Conservation (phyloP, 2,888 invertebrate genomes). For the Volucella zonaria region DNA sequence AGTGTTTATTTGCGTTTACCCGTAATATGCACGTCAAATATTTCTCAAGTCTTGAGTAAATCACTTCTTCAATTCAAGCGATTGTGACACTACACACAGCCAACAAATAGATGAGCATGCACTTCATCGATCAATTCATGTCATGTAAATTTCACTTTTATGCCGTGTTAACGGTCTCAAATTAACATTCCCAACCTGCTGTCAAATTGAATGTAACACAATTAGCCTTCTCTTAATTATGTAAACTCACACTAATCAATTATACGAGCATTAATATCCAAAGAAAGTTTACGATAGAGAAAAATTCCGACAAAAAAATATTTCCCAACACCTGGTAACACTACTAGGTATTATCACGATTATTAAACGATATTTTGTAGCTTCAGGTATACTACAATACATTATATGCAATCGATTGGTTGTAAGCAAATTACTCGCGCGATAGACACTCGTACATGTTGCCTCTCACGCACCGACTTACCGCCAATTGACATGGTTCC, state of each 20-base stretch:
- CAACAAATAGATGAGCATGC: slow-evolving; percentile 3
- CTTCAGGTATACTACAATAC: too few relatives aligned
- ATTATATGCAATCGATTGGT: not conserved
- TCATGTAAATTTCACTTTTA: slow-evolving; percentile 15
- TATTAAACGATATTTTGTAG: slow-evolving; percentile 34
- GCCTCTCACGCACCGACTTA: slow-evolving; percentile 33
- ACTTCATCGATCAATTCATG: slow-evolving; percentile 22
- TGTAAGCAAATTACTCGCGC: slow-evolving; percentile 11
- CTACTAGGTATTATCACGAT: slow-evolving; percentile 36
- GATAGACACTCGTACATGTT: not conserved
- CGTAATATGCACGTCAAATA: slow-evolving; percentile 12
- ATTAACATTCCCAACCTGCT: slow-evolving; percentile 18
- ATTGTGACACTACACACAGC: slow-evolving; percentile 5
- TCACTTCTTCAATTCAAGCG: not conserved
- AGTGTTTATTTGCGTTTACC: not conserved
- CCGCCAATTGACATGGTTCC: slow-evolving; percentile 46
- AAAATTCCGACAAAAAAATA: slow-evolving; percentile 11
- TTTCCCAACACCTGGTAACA: slow-evolving; percentile 38
- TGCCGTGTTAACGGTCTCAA: slow-evolving; percentile 2
- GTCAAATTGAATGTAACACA: slow-evolving; percentile 9
- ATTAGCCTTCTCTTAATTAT: slow-evolving; percentile 34
- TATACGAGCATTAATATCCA: slow-evolving; percentile 1
- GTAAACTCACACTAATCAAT: slow-evolving; percentile 23
- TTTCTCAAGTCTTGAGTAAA: slow-evolving; percentile 16
- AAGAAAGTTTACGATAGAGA: slow-evolving; percentile 38